These are phyloP conservation scores for Mirounga angustirostris DNA, from an alignment of 2,113 vertebrate genomes.

Conservation along the genomic window DNA sequence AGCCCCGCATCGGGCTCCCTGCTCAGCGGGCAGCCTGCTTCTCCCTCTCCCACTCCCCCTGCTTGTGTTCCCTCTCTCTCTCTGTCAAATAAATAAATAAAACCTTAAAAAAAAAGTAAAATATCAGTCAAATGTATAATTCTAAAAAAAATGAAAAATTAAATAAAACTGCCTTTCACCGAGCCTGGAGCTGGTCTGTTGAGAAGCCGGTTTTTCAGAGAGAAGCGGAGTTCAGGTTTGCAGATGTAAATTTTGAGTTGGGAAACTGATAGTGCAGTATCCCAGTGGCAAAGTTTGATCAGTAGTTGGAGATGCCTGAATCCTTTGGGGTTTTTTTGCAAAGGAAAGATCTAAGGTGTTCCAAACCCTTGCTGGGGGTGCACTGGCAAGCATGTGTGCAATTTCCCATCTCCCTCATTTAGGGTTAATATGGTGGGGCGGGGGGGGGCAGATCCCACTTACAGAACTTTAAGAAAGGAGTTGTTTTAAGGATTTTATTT, in stretches of 20 bases:
- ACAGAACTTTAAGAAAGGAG: not conserved
- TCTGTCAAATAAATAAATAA: no score
- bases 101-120: no score
- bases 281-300: not conserved
- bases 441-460: not conserved
- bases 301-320: not conserved
- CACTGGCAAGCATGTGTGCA: not conserved
- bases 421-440: no score
- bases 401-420: not conserved
- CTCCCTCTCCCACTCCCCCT: no score
- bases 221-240: not conserved
- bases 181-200: not conserved
- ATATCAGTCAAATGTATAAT: not conserved
- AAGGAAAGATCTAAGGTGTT: not conserved
- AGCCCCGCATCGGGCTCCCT: no score
- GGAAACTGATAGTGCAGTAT: not conserved
- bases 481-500: not conserved
- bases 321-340: not conserved
- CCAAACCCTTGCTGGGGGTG: not conserved
- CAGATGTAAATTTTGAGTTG: conserved; percentile 8
- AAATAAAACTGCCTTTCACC: not conserved
- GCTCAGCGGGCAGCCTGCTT: no score
- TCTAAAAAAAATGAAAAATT: not conserved
- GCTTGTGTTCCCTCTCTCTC: no score
- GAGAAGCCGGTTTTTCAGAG: not conserved